phyloP scores from a whole-genome alignment of 2,797 vertebrate species.

The Miichthys miiuy region DNA sequence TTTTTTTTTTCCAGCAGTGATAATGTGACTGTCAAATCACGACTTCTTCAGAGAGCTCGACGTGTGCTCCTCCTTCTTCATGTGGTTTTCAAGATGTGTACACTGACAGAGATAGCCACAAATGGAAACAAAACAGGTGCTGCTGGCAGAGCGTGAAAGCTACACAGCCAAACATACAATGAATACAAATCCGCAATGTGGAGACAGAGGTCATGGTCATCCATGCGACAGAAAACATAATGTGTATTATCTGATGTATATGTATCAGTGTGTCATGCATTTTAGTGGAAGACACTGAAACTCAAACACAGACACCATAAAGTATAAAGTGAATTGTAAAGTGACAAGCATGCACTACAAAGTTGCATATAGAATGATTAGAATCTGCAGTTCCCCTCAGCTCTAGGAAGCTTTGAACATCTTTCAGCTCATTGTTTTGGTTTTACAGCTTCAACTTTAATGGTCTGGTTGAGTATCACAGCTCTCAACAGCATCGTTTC shows the following conservation, averaged over 20 bases:
- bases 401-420: too few species aligned
- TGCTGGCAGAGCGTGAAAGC: slow-evolving; percentile 21
- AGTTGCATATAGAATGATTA: neutral
- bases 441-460: neutral
- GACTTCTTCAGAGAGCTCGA: slow-evolving; percentile 2
- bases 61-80: slow-evolving; percentile 3
- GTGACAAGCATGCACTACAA: neutral
- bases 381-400: neutral
- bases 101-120: slow-evolving; percentile 16
- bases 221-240: neutral
- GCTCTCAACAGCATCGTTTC: neutral
- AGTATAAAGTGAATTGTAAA: too few species aligned
- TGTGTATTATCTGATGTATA: neutral
- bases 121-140: slow-evolving; percentile 47
- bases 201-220: neutral
- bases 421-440: neutral
- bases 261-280: neutral
- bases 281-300: neutral
- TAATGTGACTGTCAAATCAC: slow-evolving; percentile 9
- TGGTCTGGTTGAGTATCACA: neutral
- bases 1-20: slow-evolving; percentile 17
- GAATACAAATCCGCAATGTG: slow-evolving; percentile 5
- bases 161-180: neutral
- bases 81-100: slow-evolving; percentile 19
- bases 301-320: neutral